These are phyloP conservation scores for Takifugu ocellatus DNA, from an alignment of 2,797 vertebrate species.

Conservation along the genomic window DNA sequence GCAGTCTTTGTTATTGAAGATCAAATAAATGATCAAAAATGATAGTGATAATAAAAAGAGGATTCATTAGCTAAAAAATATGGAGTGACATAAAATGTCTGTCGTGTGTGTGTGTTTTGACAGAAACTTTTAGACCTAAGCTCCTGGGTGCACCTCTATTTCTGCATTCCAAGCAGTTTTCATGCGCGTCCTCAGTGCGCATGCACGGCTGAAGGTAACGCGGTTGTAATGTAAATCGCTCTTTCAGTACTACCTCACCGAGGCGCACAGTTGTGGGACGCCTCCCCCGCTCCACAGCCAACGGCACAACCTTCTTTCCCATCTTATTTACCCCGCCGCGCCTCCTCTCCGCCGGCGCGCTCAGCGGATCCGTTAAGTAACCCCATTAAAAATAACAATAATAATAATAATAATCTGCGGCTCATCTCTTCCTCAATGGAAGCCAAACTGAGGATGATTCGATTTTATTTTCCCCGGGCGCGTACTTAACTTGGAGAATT, in stretches of 20 bases:
- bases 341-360: constrained; percentile 3
- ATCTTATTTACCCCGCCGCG: neutral
- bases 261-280: constrained; percentile 6
- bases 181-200: constrained; percentile 37
- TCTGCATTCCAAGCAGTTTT: constrained; percentile 13
- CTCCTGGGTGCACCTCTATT: neutral
- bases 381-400: no score
- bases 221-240: constrained; percentile 28
- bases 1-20: neutral
- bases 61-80: no score
- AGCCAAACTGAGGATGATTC: constrained; percentile 32
- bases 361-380: no score
- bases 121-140: constrained; percentile 4
- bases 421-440: constrained; percentile 31
- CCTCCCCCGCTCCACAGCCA: neutral
- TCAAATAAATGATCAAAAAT: neutral
- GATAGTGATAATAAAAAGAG: no score
- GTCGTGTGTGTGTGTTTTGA: no score
- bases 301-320: neutral
- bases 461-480: constrained; percentile 9
- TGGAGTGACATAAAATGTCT: no score
- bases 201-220: constrained; percentile 42
- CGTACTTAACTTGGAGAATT: neutral
- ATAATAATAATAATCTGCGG: constrained; percentile 13
- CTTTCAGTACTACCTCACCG: constrained; percentile 25